Conservation (phyloP, 2,113 vertebrate species). For the Agelaius phoeniceus region DNA sequence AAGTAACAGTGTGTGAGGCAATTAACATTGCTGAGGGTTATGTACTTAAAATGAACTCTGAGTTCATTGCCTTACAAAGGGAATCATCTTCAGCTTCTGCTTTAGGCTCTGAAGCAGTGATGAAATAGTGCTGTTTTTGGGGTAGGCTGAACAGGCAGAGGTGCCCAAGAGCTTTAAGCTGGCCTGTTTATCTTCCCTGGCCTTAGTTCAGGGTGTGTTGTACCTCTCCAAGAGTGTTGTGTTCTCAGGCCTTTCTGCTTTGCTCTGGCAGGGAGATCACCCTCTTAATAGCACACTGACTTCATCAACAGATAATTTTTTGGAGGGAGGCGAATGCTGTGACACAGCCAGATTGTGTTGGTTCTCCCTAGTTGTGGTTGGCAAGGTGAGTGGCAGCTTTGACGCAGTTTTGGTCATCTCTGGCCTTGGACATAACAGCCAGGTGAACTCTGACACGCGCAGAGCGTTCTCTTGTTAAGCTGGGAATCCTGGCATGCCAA, state of each 20-base stretch:
- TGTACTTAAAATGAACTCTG: not conserved
- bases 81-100: not conserved
- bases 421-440: fast-evolving
- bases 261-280: not conserved
- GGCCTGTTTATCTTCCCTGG: not conserved
- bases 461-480: not conserved
- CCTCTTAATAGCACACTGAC: fast-evolving
- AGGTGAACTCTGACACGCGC: not conserved
- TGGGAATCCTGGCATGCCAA: not conserved
- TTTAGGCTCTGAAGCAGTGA: not conserved
- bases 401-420: not conserved
- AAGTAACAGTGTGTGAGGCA: not conserved
- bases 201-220: not conserved
- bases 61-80: not conserved
- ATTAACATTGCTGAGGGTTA: not conserved
- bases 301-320: not conserved
- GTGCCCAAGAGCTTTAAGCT: not conserved
- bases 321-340: fast-evolving
- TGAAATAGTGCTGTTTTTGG: not conserved
- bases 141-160: not conserved
- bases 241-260: not conserved
- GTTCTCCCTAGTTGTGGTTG: not conserved
- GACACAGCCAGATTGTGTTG: not conserved
- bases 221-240: not conserved
- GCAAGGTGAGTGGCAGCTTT: not conserved